phyloP scores from a whole-genome alignment of 2,797 vertebrate species.

The Esox masquinongy region DNA sequence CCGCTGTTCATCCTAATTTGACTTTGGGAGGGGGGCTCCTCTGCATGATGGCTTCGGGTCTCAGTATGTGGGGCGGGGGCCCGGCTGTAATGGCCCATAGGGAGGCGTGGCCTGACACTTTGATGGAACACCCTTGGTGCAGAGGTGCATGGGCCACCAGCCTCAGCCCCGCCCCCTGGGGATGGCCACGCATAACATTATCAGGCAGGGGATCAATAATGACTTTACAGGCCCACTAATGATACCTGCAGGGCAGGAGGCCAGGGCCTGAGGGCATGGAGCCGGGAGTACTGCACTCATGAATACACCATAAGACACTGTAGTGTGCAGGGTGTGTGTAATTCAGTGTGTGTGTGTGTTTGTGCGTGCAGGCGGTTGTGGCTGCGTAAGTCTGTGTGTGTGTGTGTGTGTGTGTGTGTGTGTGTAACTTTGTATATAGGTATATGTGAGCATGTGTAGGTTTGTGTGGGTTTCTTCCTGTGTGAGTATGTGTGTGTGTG shows the following conservation, averaged over 20 bases:
- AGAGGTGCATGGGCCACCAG: conserved; percentile 54
- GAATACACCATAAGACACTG: conserved; percentile 68
- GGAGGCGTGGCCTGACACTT: conserved; percentile 21
- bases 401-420: background rate
- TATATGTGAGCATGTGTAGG: background rate
- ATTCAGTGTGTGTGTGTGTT: background rate
- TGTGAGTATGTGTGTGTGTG: background rate
- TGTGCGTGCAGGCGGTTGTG: background rate
- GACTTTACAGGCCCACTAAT: conserved; percentile 77
- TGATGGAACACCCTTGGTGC: conserved; percentile 59
- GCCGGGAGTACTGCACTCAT: conserved; percentile 67
- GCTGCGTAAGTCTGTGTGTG: background rate
- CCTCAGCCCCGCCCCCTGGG: conserved; percentile 63
- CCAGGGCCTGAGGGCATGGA: conserved; percentile 68
- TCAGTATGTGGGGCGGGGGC: background rate
- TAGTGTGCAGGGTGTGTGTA: background rate
- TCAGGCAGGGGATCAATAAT: conserved; percentile 78
- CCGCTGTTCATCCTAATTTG: background rate
- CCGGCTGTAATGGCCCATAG: background rate
- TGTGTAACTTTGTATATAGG: conserved; percentile 7
- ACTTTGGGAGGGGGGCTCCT: background rate
- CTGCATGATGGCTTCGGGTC: background rate
- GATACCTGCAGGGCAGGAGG: conserved; percentile 81
- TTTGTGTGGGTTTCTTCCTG: background rate
- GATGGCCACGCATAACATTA: conserved; percentile 71